Percentiles rank a stretch among this genome's conserved stretches.
Conservation (phyloP, 2,888 invertebrate genomes). For the Baccha elongata region DNA sequence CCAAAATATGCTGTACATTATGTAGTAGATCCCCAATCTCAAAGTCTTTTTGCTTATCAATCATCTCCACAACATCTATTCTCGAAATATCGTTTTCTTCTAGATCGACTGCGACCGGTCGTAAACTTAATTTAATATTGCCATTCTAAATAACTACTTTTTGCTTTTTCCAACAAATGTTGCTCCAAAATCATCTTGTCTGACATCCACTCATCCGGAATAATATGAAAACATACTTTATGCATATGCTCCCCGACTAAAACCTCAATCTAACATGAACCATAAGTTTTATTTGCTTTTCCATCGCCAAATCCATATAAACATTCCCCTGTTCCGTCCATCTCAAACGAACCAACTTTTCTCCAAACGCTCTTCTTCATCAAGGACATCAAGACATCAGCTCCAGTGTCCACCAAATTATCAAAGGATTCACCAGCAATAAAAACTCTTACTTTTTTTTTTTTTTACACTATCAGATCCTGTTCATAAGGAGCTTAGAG, state of each 20-base stretch:
- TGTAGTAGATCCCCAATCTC: not conserved
- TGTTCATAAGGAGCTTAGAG: too few relatives aligned
- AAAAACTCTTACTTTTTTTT: conserved; percentile 3
- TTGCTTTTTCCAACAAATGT: conserved; percentile 22
- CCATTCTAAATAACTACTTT: conserved; percentile 16
- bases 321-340: conserved; percentile 18
- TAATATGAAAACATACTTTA: conserved; percentile 36
- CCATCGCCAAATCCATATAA: conserved; percentile 27
- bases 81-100: conserved; percentile 24
- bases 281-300: conserved; percentile 21
- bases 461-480: too few relatives aligned
- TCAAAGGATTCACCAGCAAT: conserved; percentile 15
- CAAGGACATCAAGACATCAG: conserved; percentile 29
- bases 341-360: conserved; percentile 5
- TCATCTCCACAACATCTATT: conserved; percentile 24
- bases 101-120: not conserved
- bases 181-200: conserved; percentile 36
- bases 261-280: conserved; percentile 18
- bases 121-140: conserved; percentile 10
- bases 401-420: conserved; percentile 26
- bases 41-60: conserved; percentile 5
- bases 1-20: not conserved
- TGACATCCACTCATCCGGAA: conserved; percentile 30
- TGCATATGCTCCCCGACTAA: not conserved
- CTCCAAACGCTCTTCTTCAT: conserved; percentile 38